Base-by-base conservation (phyloP, 2,888 invertebrate genomes). In the Tachina grossa region DNA sequence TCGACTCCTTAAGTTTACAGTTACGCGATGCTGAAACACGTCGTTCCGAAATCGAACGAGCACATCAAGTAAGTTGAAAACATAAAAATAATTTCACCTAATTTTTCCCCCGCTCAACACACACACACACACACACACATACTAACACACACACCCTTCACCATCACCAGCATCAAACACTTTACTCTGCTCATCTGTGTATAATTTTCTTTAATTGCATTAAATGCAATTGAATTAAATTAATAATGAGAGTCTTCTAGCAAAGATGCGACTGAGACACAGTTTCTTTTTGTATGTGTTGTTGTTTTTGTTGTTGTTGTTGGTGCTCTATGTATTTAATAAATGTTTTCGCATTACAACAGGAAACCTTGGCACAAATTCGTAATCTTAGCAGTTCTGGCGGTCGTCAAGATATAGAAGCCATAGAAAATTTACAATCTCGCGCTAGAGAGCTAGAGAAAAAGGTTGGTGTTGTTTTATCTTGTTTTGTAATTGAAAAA, bases 371-470 rank as follows among this genome's bases (percentile, higher is more conserved):
- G 90, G 94, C 95, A 89, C 95, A 95, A 91, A 93, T 96, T 88
- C 94, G 95, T 87, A 92, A 90, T 85, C 85, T 91, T 14, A 87
- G 87, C 55, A 90, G 93, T 83, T 93, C 94, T 84, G 93, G 94
- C 88, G 93, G 94, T 85, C 90, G 94, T 88, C 93, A 94, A 89
- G 94, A 94, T 89, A 94, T 95, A 80, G 96, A 96, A 89, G 94
- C 94, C 53, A 93, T 95, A 85, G 95, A 95, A 90, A 96, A 96
- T 87, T 93, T 96, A 90, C 96, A 97, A 93, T 97, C 97, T 66
- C 95, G 97, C 89, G 97, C 97, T 74, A 95, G 98, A 88, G 98
- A 98, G 93, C 94, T 98, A 88, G 98, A 98, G 93, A 98, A 98
- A 93, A 98, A 98, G 94, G 97, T 75, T 69, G 16, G 76, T 83